These are phyloP conservation scores for Stichodactyla mertensii DNA, from an alignment of 64 coral and sea anemone species.

Conservation along the genomic window DNA sequence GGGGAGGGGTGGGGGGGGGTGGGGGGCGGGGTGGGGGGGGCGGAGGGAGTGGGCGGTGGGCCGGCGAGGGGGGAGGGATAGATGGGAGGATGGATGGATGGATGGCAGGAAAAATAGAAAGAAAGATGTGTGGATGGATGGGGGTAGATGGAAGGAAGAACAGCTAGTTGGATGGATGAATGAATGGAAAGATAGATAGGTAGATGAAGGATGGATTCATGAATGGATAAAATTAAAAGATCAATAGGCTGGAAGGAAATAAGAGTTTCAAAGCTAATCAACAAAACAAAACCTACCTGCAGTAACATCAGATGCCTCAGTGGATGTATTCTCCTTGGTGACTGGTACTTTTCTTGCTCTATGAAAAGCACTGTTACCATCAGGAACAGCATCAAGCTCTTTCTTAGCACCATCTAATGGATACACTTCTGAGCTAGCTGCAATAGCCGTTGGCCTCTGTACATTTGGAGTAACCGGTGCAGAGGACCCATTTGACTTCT, in stretches of 20 bases:
- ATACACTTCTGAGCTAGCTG: neutral
- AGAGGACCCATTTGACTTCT: neutral
- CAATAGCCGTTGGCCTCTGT: conserved; percentile 31
- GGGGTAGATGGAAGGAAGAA: too few relatives aligned
- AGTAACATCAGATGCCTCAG: conserved; percentile 34
- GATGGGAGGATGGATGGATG: neutral
- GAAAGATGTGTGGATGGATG: neutral
- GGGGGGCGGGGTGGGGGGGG: too few relatives aligned
- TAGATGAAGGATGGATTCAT: neutral
- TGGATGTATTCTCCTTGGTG: neutral
- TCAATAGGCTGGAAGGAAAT: too few relatives aligned
- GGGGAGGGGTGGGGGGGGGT: too few relatives aligned
- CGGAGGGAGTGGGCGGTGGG: too few relatives aligned
- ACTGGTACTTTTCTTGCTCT: conserved; percentile 12
- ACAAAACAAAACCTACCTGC: conserved; percentile 34
- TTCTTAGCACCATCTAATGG: conserved; percentile 23
- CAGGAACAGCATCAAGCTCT: conserved; percentile 31
- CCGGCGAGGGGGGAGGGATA: too few relatives aligned
- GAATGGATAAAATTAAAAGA: too few relatives aligned
- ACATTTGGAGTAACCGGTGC: conserved; percentile 44
- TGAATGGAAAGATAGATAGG: neutral
- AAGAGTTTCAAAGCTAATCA: too few relatives aligned
- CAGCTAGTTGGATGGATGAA: neutral
- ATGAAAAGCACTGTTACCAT: conserved; percentile 51
- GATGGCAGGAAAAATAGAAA: neutral